Base-by-base conservation (phyloP, 1,140 invertebrate species). In the Akabosia matsudoensis region DNA sequence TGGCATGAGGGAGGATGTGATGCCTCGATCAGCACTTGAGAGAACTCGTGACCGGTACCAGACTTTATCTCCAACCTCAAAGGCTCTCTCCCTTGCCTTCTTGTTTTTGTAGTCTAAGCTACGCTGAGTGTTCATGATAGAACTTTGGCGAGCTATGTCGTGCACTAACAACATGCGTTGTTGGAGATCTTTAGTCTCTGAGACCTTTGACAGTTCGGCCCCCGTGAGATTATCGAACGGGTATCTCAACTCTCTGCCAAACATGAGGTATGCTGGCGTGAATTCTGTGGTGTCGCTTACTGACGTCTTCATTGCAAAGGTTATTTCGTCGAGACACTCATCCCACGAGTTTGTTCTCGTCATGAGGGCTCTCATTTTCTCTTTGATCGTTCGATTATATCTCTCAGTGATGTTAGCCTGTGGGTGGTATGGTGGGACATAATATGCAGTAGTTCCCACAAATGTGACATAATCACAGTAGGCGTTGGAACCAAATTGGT, bases 291-390 rank as follows among this genome's bases (percentile, higher is more conserved):
- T 76, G 14, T 82, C 76, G 76, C 84, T 78, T 7, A 80, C 76
- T 0, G 83, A 84, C 4, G 85, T 84, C 33, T 86, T 86, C 74
- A 84, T 82, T 0, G 85, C 84, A 78, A 85, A 87, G 0, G 80
- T 74, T 2, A 87, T 79, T 31, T 84, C 82, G 0, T 82, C 77
- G 1, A 87, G 72, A 13, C 83, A 77, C 0, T 78, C 64, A 61
- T 84, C 80, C 85, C 84, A 87, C 3, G 76, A 30, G 33, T 74
- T 76, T 26, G 51, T 70, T 26, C 24, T 34, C 10, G 26, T 13
- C 18, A 76, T 71, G 0, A 72, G 33, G 0, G 85, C 83, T 0
- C 82, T 74, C 30, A 82, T 74, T 56, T 75, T 80, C n/a, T 28
- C 74, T 73, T 81, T 82, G 18, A 82, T 74, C 2, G 78, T 78